phyloP scores from a whole-genome alignment of 2,888 invertebrate genomes.

The Pelosia muscerda region DNA sequence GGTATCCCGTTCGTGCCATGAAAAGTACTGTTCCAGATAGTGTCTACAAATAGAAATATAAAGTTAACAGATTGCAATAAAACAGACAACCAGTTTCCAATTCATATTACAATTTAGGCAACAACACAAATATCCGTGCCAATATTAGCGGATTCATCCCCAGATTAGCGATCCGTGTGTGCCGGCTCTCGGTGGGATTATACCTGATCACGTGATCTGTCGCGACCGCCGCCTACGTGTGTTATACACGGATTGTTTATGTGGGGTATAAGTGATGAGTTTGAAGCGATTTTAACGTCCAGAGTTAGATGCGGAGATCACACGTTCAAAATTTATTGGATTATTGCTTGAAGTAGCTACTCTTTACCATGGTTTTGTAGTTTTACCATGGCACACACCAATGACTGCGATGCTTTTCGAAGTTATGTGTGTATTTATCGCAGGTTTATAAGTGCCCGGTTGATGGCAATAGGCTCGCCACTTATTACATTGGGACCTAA shows the following conservation, averaged over 20 bases:
- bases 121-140: conserved; percentile 33
- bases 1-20: too few relatives aligned
- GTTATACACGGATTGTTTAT: conserved; percentile 67
- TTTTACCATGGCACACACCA: too few relatives aligned
- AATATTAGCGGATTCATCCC: conserved; percentile 77
- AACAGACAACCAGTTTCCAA: conserved; percentile 25
- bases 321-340: too few relatives aligned
- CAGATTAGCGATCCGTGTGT: conserved; percentile 73
- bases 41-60: neutral
- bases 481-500: too few relatives aligned
- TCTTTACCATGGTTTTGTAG: too few relatives aligned
- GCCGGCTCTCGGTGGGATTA: conserved; percentile 68
- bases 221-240: conserved; percentile 74
- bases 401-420: too few relatives aligned
- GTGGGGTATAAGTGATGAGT: conserved; percentile 48
- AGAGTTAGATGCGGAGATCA: too few relatives aligned
- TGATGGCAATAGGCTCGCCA: too few relatives aligned
- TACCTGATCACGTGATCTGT: conserved; percentile 74
- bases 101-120: conserved; percentile 35
- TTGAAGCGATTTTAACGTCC: neutral
- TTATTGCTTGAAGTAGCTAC: too few relatives aligned
- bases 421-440: too few relatives aligned
- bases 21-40: too few relatives aligned
- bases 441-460: too few relatives aligned
- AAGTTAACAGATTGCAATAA: neutral